Percentiles rank a stretch among this genome's conserved stretches.
phyloP scores from a whole-genome alignment of 1,140 invertebrate genomes.

The Drosophila melanogaster region Release_6_plus_ISO1_MT NC_004354.4:3625501-3626000 shows the following conservation, averaged over 20 bases:
- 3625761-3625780: slow-evolving; percentile 37
- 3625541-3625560: slow-evolving; percentile 12
- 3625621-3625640: slow-evolving; percentile 9
- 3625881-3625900: slow-evolving; percentile 7
- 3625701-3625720: slow-evolving; percentile 3
- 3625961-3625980: slow-evolving; percentile 8
- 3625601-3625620: slow-evolving; percentile 8
- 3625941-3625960: slow-evolving; percentile 8
- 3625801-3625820: slow-evolving; percentile 16
- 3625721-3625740: slow-evolving; percentile 4
- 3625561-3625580: slow-evolving; percentile 11
- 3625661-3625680: slow-evolving; percentile 6
- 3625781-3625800: slow-evolving; percentile 27
- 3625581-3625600: slow-evolving; percentile 29
- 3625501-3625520: slow-evolving; percentile 11
- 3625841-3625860: no score
- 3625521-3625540: background rate
- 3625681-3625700: background rate
- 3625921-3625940: slow-evolving; percentile 37
- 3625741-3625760: slow-evolving; percentile 11
- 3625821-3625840: background rate
- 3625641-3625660: slow-evolving; percentile 45
- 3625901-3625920: slow-evolving; percentile 29
- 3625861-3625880: background rate
- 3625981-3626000: slow-evolving; percentile 39